Percentiles rank a stretch among this genome's conserved stretches.
Evolutionary conservation across 2,888 invertebrate genomes (phyloP).

Genomic region (Reticulitermes lucifugus): DNA sequence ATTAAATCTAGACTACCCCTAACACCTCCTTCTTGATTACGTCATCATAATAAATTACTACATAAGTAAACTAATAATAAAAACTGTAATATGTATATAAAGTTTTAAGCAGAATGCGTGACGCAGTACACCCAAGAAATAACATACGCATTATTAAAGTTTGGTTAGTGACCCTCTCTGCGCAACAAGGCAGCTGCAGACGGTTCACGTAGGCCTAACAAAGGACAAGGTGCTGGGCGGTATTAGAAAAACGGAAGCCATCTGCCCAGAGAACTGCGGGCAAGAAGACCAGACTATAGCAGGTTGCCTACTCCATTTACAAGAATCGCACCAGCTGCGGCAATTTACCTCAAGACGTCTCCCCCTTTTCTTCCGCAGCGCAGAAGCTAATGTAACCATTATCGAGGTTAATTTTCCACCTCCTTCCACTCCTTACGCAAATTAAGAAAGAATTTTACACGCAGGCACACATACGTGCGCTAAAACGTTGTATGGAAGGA

Average conservation of each 20-base stretch:
- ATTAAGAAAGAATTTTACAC: neutral
- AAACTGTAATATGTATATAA: too few relatives aligned
- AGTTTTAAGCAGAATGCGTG: too few relatives aligned
- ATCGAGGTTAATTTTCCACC: neutral
- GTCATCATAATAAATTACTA: too few relatives aligned
- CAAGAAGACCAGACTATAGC: neutral
- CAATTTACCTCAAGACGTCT: neutral
- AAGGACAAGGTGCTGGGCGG: constrained; percentile 17
- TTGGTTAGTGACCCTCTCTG: constrained; percentile 6
- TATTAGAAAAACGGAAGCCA: constrained; percentile 8
- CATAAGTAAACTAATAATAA: too few relatives aligned
- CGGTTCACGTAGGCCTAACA: neutral
- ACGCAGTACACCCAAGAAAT: too few relatives aligned
- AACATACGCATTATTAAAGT: neutral
- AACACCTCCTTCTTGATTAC: too few relatives aligned
- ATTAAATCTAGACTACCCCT: too few relatives aligned
- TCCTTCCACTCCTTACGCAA: neutral
- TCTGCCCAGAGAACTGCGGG: neutral
- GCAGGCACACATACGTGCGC: too few relatives aligned
- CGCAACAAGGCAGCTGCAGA: neutral
- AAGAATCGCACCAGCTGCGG: constrained; percentile 6
- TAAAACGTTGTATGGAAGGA: too few relatives aligned
- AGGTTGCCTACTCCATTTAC: neutral
- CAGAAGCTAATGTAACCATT: neutral
- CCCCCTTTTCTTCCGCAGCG: neutral